Conservation (phyloP, 2,797 vertebrate species). For the Myotis pilosus region DNA sequence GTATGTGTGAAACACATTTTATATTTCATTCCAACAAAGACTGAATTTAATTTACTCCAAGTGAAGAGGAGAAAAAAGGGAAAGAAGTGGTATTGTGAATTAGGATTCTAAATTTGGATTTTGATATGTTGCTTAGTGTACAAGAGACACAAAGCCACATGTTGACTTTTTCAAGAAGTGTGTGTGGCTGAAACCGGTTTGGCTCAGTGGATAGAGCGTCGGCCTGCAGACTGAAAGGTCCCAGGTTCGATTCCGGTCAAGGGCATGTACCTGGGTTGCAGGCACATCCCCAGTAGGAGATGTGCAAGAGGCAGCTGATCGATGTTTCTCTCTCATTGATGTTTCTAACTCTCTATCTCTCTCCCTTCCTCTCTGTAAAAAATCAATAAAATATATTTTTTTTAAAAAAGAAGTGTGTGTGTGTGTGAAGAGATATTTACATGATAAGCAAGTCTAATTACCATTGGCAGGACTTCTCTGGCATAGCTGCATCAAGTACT, state of each 20-base stretch:
- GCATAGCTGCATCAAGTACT: background rate
- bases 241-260: too few relatives aligned
- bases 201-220: too few relatives aligned
- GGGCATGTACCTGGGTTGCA: too few relatives aligned
- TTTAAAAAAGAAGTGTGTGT: too few relatives aligned
- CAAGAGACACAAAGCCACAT: constrained; percentile 63
- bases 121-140: constrained; percentile 72
- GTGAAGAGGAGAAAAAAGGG: background rate
- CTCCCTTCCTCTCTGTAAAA: too few relatives aligned
- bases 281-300: too few relatives aligned
- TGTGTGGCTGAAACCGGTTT: too few relatives aligned
- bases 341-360: too few relatives aligned
- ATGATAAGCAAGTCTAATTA: constrained; percentile 58
- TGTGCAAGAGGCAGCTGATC: too few relatives aligned
- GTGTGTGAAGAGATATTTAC: background rate
- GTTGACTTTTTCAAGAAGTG: constrained; percentile 62
- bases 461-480: background rate
- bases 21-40: constrained; percentile 77
- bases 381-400: too few relatives aligned
- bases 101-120: constrained; percentile 71
- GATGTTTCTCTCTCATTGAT: too few relatives aligned
- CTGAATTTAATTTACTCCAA: constrained; percentile 76
- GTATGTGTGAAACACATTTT: constrained; percentile 78
- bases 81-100: constrained; percentile 60
- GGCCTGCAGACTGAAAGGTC: too few relatives aligned